phyloP scores from a whole-genome alignment of 2,113 vertebrate species.

The Stegastes partitus region DNA sequence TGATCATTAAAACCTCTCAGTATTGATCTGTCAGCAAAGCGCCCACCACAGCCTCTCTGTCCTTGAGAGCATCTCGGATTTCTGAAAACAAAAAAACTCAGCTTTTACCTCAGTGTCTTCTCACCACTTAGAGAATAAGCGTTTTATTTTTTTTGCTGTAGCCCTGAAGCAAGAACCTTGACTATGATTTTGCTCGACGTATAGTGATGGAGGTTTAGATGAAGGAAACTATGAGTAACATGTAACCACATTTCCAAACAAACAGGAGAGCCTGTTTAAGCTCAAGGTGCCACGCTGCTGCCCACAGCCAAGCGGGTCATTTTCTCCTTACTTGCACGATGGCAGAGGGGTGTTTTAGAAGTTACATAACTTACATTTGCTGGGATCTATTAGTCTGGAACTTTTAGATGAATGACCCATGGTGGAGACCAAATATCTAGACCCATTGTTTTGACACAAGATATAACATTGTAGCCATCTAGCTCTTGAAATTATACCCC shows the following conservation, averaged over 20 bases:
- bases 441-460: constrained; percentile 23
- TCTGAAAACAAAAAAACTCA: constrained; percentile 7
- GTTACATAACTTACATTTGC: constrained; percentile 20
- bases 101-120: not conserved
- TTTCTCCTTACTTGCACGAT: constrained; percentile 42
- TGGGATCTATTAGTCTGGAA: not conserved
- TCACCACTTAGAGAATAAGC: not conserved
- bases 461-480: not conserved
- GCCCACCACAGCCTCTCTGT: constrained; percentile 4
- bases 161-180: not conserved
- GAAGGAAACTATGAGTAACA: constrained; percentile 66
- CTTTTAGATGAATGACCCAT: not conserved
- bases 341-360: not conserved
- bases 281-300: constrained; percentile 66
- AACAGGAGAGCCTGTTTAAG: constrained; percentile 55
- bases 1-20: constrained; percentile 53
- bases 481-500: not conserved
- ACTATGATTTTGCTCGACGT: constrained; percentile 15
- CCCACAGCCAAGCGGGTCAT: constrained; percentile 53
- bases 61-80: constrained; percentile 20
- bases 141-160: not conserved
- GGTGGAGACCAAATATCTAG: not conserved
- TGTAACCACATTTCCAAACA: constrained; percentile 68
- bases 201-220: constrained; percentile 38
- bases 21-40: constrained; percentile 54